Conservation (phyloP, 2,113 vertebrate genomes). For the Oxyruncus cristatus region DNA sequence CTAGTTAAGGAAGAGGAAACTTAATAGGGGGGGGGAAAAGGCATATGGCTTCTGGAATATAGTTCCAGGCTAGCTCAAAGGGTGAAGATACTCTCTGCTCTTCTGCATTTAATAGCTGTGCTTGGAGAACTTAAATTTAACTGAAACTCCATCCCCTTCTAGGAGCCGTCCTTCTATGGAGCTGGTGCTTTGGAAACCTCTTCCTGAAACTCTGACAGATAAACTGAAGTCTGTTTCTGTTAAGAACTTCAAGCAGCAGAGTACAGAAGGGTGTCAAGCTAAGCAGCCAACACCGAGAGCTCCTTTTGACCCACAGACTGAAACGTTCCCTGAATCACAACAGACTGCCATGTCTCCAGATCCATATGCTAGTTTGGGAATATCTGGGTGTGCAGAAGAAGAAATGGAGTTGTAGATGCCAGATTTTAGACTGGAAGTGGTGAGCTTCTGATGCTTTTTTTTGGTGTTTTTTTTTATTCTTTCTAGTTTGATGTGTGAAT, state of each 20-base stretch:
- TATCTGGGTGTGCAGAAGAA: constrained; percentile 70
- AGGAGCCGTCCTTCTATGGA: constrained; percentile 83
- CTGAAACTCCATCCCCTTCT: constrained; percentile 11
- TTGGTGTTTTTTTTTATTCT: background rate
- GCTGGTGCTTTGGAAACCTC: constrained; percentile 80
- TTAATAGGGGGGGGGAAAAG: background rate
- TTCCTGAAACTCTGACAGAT: constrained; percentile 76
- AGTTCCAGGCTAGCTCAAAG: background rate
- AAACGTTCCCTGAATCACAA: constrained; percentile 57
- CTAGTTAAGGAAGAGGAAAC: background rate
- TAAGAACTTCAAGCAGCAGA: constrained; percentile 65
- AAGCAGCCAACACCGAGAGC: constrained; percentile 17
- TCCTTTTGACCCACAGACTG: constrained; percentile 69
- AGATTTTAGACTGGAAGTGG: constrained; percentile 28
- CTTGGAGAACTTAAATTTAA: background rate
- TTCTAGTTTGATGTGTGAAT: constrained; percentile 25
- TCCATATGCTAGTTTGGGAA: constrained; percentile 44
- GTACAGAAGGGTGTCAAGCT: constrained; percentile 46
- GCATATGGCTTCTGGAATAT: background rate
- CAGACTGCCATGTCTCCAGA: constrained; percentile 59
- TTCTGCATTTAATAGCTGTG: background rate
- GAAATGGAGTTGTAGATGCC: constrained; percentile 78
- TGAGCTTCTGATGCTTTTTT: constrained; percentile 48
- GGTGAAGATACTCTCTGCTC: background rate
- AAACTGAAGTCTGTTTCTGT: constrained; percentile 67